Evolutionary conservation across 2,888 invertebrate genomes (phyloP), one percentile per base, ranked within the genome.

Genomic region (Tubulanus polymorphus): DNA sequence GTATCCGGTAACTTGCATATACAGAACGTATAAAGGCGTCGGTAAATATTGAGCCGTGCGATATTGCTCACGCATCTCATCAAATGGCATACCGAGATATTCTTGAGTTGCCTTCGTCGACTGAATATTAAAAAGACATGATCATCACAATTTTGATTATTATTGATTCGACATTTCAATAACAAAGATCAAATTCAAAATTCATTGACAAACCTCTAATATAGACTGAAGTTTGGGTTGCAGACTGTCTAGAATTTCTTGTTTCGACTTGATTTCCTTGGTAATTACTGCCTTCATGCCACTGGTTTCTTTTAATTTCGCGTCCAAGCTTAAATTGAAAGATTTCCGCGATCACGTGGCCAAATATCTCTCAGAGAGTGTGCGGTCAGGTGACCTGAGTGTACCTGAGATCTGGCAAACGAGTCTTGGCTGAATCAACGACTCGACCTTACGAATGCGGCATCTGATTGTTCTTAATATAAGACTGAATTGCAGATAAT

Each of bases 101-200:
- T 92, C 90, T 80, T 94, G 93, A 20, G 95, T 81, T 0, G 94
- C 93, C 74, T 90, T 88, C 0, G 93, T 91, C 0, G 91, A 86
- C 82, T 87, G 79, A 2, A 83, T 18, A 15, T n/a, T n/a, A 64
- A 53, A 56, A 54, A 57, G 53, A 50, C 8, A 60, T 23, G 35
- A 15, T 6, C 25, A 50, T 50, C 5, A 18, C 1, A 20, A 41
- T 35, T n/a, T 12, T 12, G 12, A 35, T 35, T n/a, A 35, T 12
- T 35, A n/a, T n/a, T n/a, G n/a, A n/a, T n/a, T n/a, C n/a, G n/a
- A n/a, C n/a, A n/a, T n/a, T n/a, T n/a, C n/a, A n/a, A n/a, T n/a
- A n/a, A n/a, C n/a, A n/a, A n/a, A n/a, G n/a, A n/a, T n/a, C n/a
- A n/a, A n/a, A n/a, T n/a, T n/a, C n/a, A n/a, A n/a, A n/a, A n/a